Base-by-base conservation (phyloP, 2,113 vertebrate species). In the Noctilio leporinus region DNA sequence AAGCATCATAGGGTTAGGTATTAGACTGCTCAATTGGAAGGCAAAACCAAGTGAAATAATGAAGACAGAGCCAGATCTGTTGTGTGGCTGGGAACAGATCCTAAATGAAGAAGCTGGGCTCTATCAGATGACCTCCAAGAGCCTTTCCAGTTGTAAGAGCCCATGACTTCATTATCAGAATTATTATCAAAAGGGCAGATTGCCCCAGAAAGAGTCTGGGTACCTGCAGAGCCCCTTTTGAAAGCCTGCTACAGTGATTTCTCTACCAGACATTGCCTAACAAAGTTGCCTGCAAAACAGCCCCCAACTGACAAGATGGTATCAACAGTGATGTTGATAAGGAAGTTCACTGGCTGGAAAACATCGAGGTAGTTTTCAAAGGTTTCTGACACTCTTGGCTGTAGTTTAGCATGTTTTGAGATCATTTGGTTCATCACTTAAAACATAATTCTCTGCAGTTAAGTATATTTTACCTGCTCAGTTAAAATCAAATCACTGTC, bases 401-500 rank as follows among this genome's bases (percentile, higher is more conserved):
- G 19, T 10, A 75, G 51, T 57, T 90, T 49, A 77, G 47, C 26
- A 69, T n/a, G 40, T 7, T 35, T 7, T 33, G 62, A 89, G 57
- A 72, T 90, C 35, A 38, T 70, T 76, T 89, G 49, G 73, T 73
- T 75, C 30, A 53, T 88, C 88, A 75, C 9, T 28, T 43, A 51
- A 76, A 57, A 38, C 45, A 22, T 43, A 64, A 64, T 33, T 30
- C 82, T 65, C 83, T 86, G 47, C 3, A 70, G 24, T 38, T 45
- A 55, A 86, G 80, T 93, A 33, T 14, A 93, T 80, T 77, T 93
- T 45, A 81, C 20, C 35, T 19, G 28, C 77, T 49, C 33, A 70
- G 38, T 91, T 92, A 89, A 93, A 94, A 93, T 28, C 67, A 90
- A 96, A 84, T 80, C 53, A 62, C 69, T 67, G 28, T 87, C 28